phyloP scores from a whole-genome alignment of 2,888 invertebrate genomes.

The Timema podura region DNA sequence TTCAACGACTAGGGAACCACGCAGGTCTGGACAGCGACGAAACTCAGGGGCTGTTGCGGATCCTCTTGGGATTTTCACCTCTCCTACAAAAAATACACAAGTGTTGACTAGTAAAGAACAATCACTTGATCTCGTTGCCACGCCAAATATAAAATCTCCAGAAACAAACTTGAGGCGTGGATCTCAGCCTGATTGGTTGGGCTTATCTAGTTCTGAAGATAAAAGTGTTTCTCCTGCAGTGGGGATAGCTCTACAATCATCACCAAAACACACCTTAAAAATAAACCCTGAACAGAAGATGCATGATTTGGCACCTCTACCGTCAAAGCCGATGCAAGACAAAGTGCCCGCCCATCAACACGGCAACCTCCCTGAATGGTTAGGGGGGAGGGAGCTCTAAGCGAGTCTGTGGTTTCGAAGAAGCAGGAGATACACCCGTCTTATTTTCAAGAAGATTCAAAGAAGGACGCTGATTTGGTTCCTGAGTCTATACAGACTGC shows the following conservation, averaged over 20 bases:
- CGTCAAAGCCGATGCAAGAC: too few relatives aligned
- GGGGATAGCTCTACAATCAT: not conserved
- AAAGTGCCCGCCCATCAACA: not conserved
- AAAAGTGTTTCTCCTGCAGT: not conserved
- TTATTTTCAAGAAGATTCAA: too few relatives aligned
- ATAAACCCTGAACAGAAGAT: too few relatives aligned
- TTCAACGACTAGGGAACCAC: constrained; percentile 11
- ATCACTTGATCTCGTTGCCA: not conserved
- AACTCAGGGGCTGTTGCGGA: constrained; percentile 14
- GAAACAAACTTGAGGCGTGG: not conserved
- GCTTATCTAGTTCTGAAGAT: constrained; percentile 1
- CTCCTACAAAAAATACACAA: not conserved
- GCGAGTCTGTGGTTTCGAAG: too few relatives aligned
- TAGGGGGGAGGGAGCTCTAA: not conserved
- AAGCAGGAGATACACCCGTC: too few relatives aligned
- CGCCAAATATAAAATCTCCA: not conserved
- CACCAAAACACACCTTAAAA: too few relatives aligned
- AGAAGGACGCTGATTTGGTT: too few relatives aligned
- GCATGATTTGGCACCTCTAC: not conserved
- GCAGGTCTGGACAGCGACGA: constrained; percentile 6
- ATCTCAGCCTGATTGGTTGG: constrained; percentile 17
- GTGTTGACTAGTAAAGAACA: not conserved
- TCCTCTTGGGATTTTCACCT: constrained; percentile 24
- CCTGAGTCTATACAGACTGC: too few relatives aligned
- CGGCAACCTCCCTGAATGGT: constrained; percentile 6